Evolutionary conservation across 2,797 vertebrate genomes (phyloP).

Genomic region (Trachops cirrhosus): DNA sequence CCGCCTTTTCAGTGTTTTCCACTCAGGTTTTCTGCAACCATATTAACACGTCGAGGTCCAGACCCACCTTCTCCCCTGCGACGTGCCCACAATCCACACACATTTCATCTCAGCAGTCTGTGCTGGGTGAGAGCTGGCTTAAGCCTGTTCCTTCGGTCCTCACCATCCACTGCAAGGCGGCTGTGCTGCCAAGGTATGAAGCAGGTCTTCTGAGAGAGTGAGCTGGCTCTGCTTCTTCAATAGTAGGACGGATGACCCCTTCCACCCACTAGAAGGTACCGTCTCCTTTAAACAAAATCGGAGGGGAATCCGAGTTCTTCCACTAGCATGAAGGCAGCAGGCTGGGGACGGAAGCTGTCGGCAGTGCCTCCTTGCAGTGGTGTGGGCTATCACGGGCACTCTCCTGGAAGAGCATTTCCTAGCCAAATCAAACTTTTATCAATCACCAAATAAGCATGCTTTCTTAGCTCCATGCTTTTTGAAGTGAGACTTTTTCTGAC

Average conservation of each 20-base stretch:
- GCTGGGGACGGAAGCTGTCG: not conserved
- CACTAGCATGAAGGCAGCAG: not conserved
- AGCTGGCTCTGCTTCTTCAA: not conserved
- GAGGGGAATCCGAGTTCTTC: not conserved
- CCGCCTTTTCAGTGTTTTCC: not conserved
- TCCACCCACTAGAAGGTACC: not conserved
- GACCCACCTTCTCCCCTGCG: not conserved
- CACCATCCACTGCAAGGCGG: not conserved
- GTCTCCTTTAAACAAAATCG: not conserved
- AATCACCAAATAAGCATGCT: not conserved
- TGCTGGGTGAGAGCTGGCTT: not conserved
- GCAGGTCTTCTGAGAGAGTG: not conserved
- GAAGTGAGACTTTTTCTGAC: not conserved
- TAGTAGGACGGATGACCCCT: not conserved
- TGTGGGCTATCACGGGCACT: too few species aligned
- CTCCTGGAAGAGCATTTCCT: not conserved
- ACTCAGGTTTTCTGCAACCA: not conserved
- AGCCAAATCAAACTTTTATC: conserved; percentile 2
- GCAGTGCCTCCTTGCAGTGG: not conserved
- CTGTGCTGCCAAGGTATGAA: not conserved
- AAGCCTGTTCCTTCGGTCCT: not conserved
- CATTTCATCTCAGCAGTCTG: not conserved
- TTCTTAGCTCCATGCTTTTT: not conserved
- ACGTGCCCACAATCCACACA: not conserved
- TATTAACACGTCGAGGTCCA: not conserved